Conservation (phyloP, 2,113 vertebrate genomes). For the Mesitornis unicolor region DNA sequence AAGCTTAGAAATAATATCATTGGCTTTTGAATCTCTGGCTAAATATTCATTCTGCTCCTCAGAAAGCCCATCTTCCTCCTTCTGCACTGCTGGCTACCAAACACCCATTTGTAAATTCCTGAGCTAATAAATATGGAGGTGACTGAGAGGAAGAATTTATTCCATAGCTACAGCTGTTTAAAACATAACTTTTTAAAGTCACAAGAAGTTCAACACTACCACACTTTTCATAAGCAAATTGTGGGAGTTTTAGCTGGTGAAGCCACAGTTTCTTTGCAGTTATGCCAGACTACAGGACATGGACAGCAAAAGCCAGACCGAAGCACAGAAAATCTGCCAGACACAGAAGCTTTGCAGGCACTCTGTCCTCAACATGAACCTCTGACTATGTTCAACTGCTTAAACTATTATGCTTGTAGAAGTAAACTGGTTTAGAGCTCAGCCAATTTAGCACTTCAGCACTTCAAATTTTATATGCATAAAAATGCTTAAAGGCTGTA, state of each 20-base stretch:
- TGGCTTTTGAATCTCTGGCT: background rate
- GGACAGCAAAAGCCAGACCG: background rate
- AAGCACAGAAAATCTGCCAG: background rate
- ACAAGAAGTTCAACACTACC: background rate
- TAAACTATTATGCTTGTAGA: background rate
- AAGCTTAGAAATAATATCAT: background rate
- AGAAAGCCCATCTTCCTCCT: background rate
- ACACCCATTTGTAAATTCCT: background rate
- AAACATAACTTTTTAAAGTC: background rate
- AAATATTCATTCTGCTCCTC: background rate
- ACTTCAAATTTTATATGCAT: background rate
- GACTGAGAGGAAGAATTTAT: background rate
- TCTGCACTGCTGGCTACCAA: background rate
- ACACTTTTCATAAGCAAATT: background rate
- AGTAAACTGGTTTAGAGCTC: constrained; percentile 18
- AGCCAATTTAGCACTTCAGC: constrained; percentile 21
- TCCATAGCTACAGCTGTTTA: background rate
- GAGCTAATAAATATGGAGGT: background rate
- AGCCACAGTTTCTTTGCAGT: background rate
- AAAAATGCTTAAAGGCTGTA: background rate
- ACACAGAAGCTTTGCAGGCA: background rate
- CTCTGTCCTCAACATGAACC: background rate
- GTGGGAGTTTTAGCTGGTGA: background rate
- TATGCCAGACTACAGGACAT: background rate
- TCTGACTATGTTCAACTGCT: background rate